These are phyloP conservation scores for Theocolax elegans DNA, from an alignment of 1,140 invertebrate genomes.

Conservation along the genomic window DNA sequence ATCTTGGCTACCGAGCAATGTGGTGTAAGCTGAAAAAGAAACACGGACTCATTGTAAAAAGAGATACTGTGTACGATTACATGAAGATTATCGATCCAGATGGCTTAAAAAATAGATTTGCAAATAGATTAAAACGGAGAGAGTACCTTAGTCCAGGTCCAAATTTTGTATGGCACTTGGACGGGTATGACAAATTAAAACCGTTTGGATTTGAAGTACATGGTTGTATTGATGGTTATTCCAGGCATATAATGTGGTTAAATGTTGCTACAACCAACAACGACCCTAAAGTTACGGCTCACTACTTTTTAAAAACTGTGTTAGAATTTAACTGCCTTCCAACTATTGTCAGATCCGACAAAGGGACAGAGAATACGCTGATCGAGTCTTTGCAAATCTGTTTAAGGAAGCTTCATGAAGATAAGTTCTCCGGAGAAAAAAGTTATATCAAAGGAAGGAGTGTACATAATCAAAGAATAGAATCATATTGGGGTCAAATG, in stretches of 20 bases:
- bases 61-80: background rate
- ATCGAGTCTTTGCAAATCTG: background rate
- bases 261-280: background rate
- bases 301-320: background rate
- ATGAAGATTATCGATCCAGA: background rate
- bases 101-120: background rate
- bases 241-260: background rate
- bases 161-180: slow-evolving; percentile 6
- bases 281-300: background rate
- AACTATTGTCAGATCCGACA: too few species aligned
- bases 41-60: background rate
- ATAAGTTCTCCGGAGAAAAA: background rate
- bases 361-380: background rate
- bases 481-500: slow-evolving; percentile 27
- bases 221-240: slow-evolving; percentile 10
- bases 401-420: background rate
- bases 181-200: slow-evolving; percentile 7
- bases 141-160: slow-evolving; percentile 5
- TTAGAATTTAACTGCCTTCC: background rate
- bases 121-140: background rate
- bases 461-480: slow-evolving; percentile 1
- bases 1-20: background rate
- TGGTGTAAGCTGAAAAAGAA: background rate
- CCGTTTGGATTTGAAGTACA: background rate
- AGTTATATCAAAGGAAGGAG: too few species aligned